These are phyloP conservation scores for Apamea monoglypha DNA, from an alignment of 2,888 invertebrate genomes.

Conservation along the genomic window DNA sequence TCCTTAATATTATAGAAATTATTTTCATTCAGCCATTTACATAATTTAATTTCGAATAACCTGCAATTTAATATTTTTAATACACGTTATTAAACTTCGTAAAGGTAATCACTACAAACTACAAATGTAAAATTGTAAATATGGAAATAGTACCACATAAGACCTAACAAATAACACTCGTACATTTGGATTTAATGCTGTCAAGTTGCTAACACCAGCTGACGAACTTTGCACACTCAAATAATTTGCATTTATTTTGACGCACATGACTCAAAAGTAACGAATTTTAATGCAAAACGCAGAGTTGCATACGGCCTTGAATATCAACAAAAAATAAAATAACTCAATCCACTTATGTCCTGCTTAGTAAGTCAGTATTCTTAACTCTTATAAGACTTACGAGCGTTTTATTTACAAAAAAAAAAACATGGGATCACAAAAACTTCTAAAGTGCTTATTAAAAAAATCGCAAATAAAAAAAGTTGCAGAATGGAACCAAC, in stretches of 20 bases:
- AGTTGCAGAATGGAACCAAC: neutral
- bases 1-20: too few relatives aligned
- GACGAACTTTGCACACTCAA: neutral
- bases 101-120: neutral
- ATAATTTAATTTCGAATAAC: too few relatives aligned
- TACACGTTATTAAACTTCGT: neutral
- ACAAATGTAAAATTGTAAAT: neutral
- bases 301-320: neutral
- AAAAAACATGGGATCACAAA: neutral
- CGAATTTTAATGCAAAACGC: conserved; percentile 21
- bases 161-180: neutral
- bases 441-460: neutral
- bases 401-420: neutral
- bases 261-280: conserved; percentile 30
- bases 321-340: neutral
- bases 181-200: neutral
- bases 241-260: neutral
- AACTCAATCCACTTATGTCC: neutral
- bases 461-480: neutral
- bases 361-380: neutral
- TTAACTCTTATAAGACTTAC: neutral
- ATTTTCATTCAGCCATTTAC: too few relatives aligned
- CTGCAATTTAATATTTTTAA: too few relatives aligned
- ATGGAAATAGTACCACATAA: neutral
- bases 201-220: neutral